A percentile compares a stretch with the other conserved stretches of the same genome.
Evolutionary conservation across 2,888 invertebrate genomes (phyloP).

Genomic region (Rosalia funebris): DNA sequence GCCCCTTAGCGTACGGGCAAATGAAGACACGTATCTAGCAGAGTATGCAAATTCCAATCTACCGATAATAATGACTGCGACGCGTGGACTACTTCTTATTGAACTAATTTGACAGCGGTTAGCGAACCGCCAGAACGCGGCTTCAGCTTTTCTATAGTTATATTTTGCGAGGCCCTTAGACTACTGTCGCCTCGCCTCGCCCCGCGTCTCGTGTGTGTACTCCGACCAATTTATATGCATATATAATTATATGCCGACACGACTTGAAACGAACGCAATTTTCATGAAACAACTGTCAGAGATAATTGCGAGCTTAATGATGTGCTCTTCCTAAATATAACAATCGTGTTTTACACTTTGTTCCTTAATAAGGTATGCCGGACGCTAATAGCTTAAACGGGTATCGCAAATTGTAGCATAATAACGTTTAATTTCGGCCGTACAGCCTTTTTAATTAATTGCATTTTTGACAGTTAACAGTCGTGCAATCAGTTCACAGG

Average conservation of each 20-base stretch:
- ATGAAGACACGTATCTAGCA: conserved; percentile 61
- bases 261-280: conserved; percentile 36
- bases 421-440: conserved; percentile 3
- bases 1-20: conserved; percentile 57
- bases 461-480: no score
- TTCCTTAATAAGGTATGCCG: conserved; percentile 24
- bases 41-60: conserved; percentile 62
- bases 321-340: conserved; percentile 33
- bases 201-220: conserved; percentile 33
- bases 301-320: conserved; percentile 43
- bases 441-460: no score
- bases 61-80: conserved; percentile 64
- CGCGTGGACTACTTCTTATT: conserved; percentile 67
- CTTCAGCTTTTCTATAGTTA: conserved; percentile 57
- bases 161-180: conserved; percentile 51
- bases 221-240: conserved; percentile 44
- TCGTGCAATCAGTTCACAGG: no score
- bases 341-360: conserved; percentile 32
- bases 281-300: conserved; percentile 37
- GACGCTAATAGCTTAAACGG: conserved; percentile 17
- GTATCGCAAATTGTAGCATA: conserved; percentile 9
- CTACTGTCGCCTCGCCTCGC: conserved; percentile 23
- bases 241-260: conserved; percentile 37
- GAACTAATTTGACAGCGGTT: conserved; percentile 65
- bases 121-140: conserved; percentile 54